Conservation (phyloP, 2,797 vertebrate genomes). For the Leptatherina wallacei region DNA sequence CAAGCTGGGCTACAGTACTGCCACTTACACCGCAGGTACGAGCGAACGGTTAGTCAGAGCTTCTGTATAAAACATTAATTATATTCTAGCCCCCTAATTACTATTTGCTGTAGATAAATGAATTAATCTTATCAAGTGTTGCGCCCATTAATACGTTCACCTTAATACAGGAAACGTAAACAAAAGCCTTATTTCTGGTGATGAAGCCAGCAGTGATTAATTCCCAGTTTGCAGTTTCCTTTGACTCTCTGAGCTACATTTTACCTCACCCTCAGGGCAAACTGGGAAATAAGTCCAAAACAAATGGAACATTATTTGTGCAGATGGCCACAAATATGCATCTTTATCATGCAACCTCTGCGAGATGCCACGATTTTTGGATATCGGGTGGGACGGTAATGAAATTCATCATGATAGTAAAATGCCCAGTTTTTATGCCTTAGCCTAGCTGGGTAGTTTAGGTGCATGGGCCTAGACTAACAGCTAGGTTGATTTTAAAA, state of each 20-base stretch:
- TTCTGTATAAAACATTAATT: not conserved
- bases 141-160: not conserved
- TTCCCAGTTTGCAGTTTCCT: not conserved
- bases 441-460: not conserved
- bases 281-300: not conserved
- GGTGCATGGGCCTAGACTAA: not conserved
- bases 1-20: constrained; percentile 78
- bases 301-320: not conserved
- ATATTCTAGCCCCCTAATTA: not conserved
- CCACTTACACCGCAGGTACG: constrained; percentile 79
- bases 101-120: not conserved
- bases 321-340: not conserved
- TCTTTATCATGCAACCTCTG: no score
- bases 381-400: no score
- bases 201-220: not conserved
- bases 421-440: not conserved
- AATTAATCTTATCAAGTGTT: not conserved
- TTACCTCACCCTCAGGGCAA: not conserved
- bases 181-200: not conserved
- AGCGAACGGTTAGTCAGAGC: not conserved
- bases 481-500: not conserved
- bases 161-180: not conserved
- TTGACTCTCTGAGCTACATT: not conserved
- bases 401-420: not conserved
- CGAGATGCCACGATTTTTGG: no score